Evolutionary conservation across 1,140 invertebrate species (phyloP).

Genomic region (Apocrypta bakeri): DNA sequence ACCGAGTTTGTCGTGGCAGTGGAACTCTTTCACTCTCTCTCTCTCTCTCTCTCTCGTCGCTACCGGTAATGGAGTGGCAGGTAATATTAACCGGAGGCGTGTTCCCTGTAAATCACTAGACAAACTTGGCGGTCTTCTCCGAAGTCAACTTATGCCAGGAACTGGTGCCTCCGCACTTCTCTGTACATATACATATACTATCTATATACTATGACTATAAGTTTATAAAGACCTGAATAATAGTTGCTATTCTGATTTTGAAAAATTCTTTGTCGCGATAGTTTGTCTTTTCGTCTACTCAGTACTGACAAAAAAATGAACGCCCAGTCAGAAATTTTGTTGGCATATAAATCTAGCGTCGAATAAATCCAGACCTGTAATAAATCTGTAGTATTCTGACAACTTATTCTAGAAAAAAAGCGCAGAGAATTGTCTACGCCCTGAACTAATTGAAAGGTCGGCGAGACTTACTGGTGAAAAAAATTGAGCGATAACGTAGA

Average conservation of each 20-base stretch:
- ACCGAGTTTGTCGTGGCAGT: constrained; percentile 38
- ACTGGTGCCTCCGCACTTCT: neutral
- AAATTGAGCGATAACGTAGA: constrained; percentile 22
- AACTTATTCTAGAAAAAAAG: no score
- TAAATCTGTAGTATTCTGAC: no score
- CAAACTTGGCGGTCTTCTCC: constrained; percentile 10
- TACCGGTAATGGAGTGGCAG: constrained; percentile 53
- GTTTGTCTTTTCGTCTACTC: no score
- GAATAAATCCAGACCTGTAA: no score
- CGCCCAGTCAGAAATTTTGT: no score
- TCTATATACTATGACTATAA: neutral
- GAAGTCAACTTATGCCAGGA: neutral
- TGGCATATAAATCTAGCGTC: no score
- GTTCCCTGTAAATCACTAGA: constrained; percentile 49
- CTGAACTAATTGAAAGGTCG: neutral
- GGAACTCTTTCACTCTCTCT: no score
- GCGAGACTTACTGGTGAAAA: neutral
- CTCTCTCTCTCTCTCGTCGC: no score
- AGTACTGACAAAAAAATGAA: no score
- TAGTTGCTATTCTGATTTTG: neutral
- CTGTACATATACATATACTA: neutral
- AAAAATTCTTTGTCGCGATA: no score
- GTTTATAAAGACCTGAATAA: constrained; percentile 8
- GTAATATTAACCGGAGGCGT: constrained; percentile 50
- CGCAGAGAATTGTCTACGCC: no score